These are phyloP conservation scores for Noctua pronuba DNA, from an alignment of 2,888 invertebrate species.

Conservation along the genomic window DNA sequence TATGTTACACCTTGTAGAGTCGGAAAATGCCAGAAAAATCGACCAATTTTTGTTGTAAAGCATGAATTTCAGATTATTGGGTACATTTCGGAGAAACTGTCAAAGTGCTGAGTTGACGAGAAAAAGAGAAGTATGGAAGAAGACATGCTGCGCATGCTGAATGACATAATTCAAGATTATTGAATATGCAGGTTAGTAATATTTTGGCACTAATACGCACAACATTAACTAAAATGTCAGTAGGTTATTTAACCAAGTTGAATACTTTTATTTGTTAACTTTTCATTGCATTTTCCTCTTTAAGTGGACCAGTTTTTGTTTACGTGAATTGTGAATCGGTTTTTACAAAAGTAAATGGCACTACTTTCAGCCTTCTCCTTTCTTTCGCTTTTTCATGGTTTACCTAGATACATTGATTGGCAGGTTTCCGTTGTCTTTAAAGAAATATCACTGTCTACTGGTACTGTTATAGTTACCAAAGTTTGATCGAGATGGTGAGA, in stretches of 20 bases:
- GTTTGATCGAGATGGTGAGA: too few relatives aligned
- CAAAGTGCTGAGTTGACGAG: too few relatives aligned
- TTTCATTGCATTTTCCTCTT: conserved; percentile 36
- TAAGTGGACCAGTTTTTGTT: not conserved
- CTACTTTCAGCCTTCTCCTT: not conserved
- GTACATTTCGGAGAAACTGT: not conserved
- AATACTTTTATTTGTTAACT: not conserved
- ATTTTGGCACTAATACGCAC: not conserved
- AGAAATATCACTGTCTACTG: too few relatives aligned
- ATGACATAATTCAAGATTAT: not conserved
- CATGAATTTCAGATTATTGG: not conserved
- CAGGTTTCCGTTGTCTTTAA: too few relatives aligned
- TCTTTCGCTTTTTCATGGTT: too few relatives aligned
- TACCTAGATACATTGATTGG: too few relatives aligned
- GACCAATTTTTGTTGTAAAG: too few relatives aligned
- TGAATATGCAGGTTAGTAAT: not conserved
- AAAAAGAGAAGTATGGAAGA: too few relatives aligned
- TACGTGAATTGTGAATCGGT: not conserved
- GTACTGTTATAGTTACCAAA: too few relatives aligned
- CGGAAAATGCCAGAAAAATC: not conserved
- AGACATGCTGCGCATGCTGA: too few relatives aligned
- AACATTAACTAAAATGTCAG: not conserved
- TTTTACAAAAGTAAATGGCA: not conserved
- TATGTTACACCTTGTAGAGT: too few relatives aligned
- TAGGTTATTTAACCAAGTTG: not conserved